Percentiles rank a stretch among this genome's conserved stretches.
Evolutionary conservation across 1,140 invertebrate species (phyloP).

Genomic region (Sipha flava): DNA sequence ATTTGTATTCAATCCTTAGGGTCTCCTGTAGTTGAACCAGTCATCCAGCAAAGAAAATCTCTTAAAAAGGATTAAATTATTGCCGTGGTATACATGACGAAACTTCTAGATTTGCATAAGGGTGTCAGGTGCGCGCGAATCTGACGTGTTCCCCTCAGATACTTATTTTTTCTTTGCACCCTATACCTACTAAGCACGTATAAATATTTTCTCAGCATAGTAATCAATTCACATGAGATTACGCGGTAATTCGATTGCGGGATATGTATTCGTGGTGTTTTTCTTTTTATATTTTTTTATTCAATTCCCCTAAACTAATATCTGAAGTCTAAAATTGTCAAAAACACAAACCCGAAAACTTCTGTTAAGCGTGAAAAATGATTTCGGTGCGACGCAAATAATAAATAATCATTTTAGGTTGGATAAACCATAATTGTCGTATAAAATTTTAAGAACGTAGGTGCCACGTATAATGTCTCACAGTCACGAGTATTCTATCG

Average conservation of each 20-base stretch:
- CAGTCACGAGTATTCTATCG: too few relatives aligned
- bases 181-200: background rate
- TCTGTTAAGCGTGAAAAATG: background rate
- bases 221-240: conserved; percentile 27
- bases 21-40: background rate
- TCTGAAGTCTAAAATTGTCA: background rate
- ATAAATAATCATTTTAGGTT: too few relatives aligned
- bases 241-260: conserved; percentile 15
- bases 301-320: background rate
- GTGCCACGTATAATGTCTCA: too few relatives aligned
- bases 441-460: too few relatives aligned
- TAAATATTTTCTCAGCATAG: conserved; percentile 9
- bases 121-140: conserved; percentile 22
- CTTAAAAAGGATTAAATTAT: conserved; percentile 31
- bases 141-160: conserved; percentile 15
- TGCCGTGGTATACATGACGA: conserved; percentile 4
- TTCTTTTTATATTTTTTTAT: too few relatives aligned
- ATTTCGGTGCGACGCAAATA: background rate
- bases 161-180: background rate
- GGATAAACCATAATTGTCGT: too few relatives aligned
- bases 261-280: background rate
- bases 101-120: conserved; percentile 27
- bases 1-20: conserved; percentile 28
- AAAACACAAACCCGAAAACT: background rate
- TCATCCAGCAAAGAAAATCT: conserved; percentile 29